Percentiles rank a stretch among this genome's conserved stretches.
phyloP scores from a whole-genome alignment of 1,140 invertebrate genomes.

The Heliothis subflexa region DNA sequence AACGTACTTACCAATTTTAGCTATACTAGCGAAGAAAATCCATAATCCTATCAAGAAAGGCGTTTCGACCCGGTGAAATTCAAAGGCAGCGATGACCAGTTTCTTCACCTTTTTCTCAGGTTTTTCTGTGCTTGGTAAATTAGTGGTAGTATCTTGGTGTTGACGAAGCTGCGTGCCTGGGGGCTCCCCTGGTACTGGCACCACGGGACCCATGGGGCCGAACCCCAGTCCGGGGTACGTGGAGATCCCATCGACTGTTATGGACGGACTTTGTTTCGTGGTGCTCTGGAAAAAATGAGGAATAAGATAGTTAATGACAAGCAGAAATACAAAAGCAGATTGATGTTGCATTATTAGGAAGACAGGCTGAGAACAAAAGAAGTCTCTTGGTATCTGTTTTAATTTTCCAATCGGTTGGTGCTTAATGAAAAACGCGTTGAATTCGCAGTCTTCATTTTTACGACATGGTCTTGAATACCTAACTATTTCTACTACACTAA shows the following conservation, averaged over 20 bases:
- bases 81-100: conserved; percentile 92
- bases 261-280: conserved; percentile 83
- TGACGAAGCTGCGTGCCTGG: conserved; percentile 72
- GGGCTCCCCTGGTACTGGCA: conserved; percentile 70
- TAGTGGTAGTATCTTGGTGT: conserved; percentile 69
- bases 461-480: too few species aligned
- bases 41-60: conserved; percentile 97
- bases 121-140: conserved; percentile 65
- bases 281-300: conserved; percentile 69
- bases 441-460: too few species aligned
- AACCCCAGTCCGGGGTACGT: conserved; percentile 80
- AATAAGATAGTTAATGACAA: neutral
- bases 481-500: too few species aligned
- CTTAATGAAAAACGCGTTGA: too few species aligned
- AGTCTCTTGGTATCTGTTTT: too few species aligned
- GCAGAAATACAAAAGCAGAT: neutral
- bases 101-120: conserved; percentile 66
- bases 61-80: conserved; percentile 95
- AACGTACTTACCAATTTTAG: conserved; percentile 95
- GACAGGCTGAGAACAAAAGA: too few species aligned
- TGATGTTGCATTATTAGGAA: too few species aligned
- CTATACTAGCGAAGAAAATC: conserved; percentile 97
- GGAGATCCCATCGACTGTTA: conserved; percentile 79
- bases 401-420: too few species aligned
- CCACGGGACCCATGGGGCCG: conserved; percentile 82